Evolutionary conservation across 2,113 vertebrate genomes (phyloP).

Genomic region (Sebastes schlegelii): DNA sequence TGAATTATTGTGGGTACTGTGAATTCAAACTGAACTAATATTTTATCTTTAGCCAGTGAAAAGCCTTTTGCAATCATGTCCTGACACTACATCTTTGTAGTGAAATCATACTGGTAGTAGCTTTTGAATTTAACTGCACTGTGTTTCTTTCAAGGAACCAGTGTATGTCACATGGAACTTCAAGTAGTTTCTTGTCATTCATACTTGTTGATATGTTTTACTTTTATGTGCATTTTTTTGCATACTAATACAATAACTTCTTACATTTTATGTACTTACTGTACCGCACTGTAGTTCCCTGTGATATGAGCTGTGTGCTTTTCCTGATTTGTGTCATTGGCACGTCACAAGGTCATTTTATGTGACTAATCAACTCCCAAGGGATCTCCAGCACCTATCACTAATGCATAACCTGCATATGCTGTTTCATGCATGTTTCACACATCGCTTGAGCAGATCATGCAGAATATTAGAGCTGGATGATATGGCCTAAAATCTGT

Average conservation of each 20-base stretch:
- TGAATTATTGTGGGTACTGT: constrained; percentile 22
- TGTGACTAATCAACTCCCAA: constrained; percentile 40
- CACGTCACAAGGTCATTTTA: constrained; percentile 53
- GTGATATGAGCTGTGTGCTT: constrained; percentile 8
- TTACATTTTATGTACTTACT: neutral
- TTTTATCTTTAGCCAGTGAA: constrained; percentile 6
- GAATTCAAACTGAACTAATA: constrained; percentile 18
- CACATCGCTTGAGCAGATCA: constrained; percentile 11
- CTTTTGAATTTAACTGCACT: neutral
- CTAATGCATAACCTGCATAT: constrained; percentile 65
- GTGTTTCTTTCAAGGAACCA: neutral
- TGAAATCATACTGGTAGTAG: constrained; percentile 1
- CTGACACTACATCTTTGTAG: neutral
- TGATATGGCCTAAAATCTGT: neutral
- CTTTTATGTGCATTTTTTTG: neutral
- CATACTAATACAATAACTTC: neutral
- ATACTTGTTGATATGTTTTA: neutral
- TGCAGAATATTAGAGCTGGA: constrained; percentile 12
- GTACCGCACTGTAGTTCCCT: neutral
- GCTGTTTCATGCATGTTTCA: constrained; percentile 64
- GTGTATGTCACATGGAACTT: neutral
- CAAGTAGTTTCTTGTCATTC: neutral
- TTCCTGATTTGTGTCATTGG: constrained; percentile 55
- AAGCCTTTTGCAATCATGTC: neutral
- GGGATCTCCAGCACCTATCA: constrained; percentile 47